A percentile compares a stretch with the other conserved stretches of the same genome.
Conservation (phyloP, 2,888 invertebrate genomes). For the Meloe dianella region DNA sequence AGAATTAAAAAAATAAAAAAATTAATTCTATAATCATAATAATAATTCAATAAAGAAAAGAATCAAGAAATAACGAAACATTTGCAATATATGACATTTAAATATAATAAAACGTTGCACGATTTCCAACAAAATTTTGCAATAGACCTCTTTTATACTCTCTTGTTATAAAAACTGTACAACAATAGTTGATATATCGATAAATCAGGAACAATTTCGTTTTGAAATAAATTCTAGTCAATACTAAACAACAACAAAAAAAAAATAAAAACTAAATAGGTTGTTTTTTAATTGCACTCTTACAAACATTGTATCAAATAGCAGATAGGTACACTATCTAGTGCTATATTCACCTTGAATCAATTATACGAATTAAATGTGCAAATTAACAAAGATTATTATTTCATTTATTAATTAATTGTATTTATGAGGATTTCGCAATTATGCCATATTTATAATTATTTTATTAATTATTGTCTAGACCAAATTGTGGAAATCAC, state of each 20-base stretch:
- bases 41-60: background rate
- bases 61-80: background rate
- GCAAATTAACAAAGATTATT: background rate
- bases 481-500: background rate
- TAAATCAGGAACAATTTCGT: slow-evolving; percentile 8
- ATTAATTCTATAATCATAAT: background rate
- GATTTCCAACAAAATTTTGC: slow-evolving; percentile 8
- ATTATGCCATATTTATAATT: no score
- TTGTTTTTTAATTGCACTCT: no score
- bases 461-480: no score
- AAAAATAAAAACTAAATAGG: no score
- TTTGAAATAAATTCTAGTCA: background rate
- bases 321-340: no score
- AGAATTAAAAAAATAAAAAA: background rate
- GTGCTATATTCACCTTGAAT: background rate
- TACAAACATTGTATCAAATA: no score
- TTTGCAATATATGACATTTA: slow-evolving; percentile 4
- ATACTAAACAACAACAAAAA: background rate
- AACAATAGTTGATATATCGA: slow-evolving; percentile 1
- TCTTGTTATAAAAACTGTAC: background rate
- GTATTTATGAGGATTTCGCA: slow-evolving; percentile 3
- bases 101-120: slow-evolving; percentile 9
- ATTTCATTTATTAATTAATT: background rate
- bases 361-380: background rate
- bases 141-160: background rate